phyloP scores from a whole-genome alignment of 2,888 invertebrate genomes.

The Salticus scenicus region DNA sequence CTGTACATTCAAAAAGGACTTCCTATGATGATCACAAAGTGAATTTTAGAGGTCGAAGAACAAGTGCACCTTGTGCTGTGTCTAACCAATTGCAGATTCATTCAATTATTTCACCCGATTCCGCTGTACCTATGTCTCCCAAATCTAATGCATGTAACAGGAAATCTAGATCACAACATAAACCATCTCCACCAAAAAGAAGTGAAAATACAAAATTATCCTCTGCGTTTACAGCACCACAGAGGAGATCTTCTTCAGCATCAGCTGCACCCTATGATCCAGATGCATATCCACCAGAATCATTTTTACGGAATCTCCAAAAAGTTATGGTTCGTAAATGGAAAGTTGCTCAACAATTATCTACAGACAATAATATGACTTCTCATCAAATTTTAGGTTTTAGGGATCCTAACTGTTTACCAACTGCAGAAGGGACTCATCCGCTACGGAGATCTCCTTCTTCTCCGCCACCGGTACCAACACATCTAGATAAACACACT shows the following conservation, averaged over 20 bases:
- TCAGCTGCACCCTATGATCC: constrained; percentile 82
- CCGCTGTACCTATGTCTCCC: constrained; percentile 13
- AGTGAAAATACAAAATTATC: constrained; percentile 85
- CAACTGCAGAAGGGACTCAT: constrained; percentile 40
- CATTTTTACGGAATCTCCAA: constrained; percentile 90
- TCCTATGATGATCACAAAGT: constrained; percentile 22
- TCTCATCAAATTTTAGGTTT: constrained; percentile 94
- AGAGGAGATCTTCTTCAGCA: constrained; percentile 54
- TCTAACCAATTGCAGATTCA: constrained; percentile 53
- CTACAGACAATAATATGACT: constrained; percentile 85
- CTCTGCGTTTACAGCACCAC: constrained; percentile 55
- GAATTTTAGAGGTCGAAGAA: constrained; percentile 32
- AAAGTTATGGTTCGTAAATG: constrained; percentile 92
- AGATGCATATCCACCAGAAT: constrained; percentile 78
- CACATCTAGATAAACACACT: constrained; percentile 31
- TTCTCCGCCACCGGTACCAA: constrained; percentile 49
- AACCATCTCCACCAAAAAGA: constrained; percentile 82
- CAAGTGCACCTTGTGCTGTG: constrained; percentile 55
- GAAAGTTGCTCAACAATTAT: constrained; percentile 93
- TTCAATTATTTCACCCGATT: constrained; percentile 33
- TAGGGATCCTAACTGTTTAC: constrained; percentile 77
- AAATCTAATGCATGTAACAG: constrained; percentile 48
- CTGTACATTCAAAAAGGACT: constrained; percentile 34
- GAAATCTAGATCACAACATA: constrained; percentile 64
- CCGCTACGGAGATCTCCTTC: constrained; percentile 55